Percentiles rank a stretch among this genome's conserved stretches.
Evolutionary conservation across 2,888 invertebrate species (phyloP).

Genomic region (Iselma pallidipennis): DNA sequence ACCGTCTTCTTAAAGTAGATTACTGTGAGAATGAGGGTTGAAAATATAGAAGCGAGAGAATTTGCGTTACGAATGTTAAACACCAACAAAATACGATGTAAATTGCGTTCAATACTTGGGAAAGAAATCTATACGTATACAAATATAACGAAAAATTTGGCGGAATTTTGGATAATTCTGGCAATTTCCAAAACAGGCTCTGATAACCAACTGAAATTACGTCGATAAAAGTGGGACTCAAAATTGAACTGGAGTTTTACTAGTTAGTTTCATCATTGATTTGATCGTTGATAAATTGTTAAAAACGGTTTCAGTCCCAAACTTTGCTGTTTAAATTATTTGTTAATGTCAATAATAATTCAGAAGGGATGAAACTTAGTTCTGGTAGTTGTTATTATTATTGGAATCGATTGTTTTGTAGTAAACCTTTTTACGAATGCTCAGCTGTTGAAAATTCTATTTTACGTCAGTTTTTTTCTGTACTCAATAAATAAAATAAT

Average conservation of each 20-base stretch:
- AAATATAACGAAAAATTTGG: too few species aligned
- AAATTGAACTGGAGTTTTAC: not conserved
- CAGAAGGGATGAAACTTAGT: not conserved
- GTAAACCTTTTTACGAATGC: too few species aligned
- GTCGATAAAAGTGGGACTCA: too few species aligned
- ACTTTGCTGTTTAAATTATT: not conserved
- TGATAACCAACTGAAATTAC: too few species aligned
- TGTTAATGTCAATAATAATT: not conserved
- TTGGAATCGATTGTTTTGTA: too few species aligned
- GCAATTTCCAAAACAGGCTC: too few species aligned
- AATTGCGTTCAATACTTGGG: not conserved
- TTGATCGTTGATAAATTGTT: not conserved
- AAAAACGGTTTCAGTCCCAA: not conserved
- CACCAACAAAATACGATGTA: not conserved
- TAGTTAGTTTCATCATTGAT: not conserved
- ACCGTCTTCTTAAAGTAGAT: not conserved
- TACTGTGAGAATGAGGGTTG: not conserved
- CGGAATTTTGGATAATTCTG: too few species aligned
- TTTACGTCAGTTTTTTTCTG: too few species aligned
- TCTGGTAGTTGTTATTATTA: too few species aligned
- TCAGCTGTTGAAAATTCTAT: too few species aligned
- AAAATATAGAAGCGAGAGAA: not conserved
- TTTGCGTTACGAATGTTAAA: not conserved
- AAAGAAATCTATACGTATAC: not conserved
- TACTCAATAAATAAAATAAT: too few species aligned